A percentile compares a stretch with the other conserved stretches of the same genome.
These are phyloP conservation scores for Loxodonta africana DNA, from an alignment of 2,113 vertebrate species.

Conservation along the genomic window DNA sequence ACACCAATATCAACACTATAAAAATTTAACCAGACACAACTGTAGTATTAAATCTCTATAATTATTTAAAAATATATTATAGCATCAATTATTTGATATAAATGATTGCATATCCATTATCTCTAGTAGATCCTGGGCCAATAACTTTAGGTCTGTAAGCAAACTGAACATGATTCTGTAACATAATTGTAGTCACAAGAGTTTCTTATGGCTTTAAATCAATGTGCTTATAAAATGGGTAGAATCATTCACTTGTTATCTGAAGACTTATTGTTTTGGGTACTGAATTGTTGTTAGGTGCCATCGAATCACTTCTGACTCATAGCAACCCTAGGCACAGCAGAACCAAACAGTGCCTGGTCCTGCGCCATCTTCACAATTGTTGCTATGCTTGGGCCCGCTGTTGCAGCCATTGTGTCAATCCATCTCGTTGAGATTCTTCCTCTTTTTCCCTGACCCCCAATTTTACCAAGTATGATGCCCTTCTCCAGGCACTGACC, in stretches of 20 bases:
- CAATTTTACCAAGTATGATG: no score
- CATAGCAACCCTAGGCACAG: no score
- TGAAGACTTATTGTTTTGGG: not conserved
- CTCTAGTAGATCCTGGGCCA: not conserved
- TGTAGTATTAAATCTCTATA: not conserved
- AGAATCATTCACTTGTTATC: not conserved
- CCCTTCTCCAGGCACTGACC: no score
- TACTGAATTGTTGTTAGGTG: no score
- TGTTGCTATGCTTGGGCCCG: no score
- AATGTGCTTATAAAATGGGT: not conserved
- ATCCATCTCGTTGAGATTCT: no score
- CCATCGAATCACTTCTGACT: no score
- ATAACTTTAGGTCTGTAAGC: not conserved
- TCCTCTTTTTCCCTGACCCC: no score
- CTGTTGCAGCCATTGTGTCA: no score
- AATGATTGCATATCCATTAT: not conserved
- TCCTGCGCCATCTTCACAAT: no score
- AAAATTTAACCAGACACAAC: not conserved
- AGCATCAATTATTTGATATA: not conserved
- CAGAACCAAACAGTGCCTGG: no score
- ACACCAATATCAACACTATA: not conserved
- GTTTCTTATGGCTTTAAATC: not conserved
- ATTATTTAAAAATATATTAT: not conserved
- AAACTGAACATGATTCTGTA: accelerated
- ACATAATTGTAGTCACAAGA: not conserved